phyloP scores from a whole-genome alignment of 2,113 vertebrate genomes.

The Otus sunia region DNA sequence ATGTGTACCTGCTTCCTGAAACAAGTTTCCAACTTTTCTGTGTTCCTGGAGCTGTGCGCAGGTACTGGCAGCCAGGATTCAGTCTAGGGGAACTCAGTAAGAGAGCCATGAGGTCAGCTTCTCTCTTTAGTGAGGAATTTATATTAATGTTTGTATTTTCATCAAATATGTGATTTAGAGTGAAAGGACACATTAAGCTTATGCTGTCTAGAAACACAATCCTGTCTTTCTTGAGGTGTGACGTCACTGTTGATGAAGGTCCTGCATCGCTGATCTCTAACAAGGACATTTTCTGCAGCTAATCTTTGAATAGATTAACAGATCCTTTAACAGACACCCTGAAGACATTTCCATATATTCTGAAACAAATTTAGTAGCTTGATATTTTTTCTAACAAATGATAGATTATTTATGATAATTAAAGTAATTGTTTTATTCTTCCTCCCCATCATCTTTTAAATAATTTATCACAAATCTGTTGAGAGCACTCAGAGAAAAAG shows the following conservation, averaged over 20 bases:
- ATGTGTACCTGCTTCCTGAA: not conserved
- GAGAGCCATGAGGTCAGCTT: not conserved
- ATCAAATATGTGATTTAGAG: not conserved
- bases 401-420: not conserved
- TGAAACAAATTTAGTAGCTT: not conserved
- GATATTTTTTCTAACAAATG: conserved; percentile 8
- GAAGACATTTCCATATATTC: not conserved
- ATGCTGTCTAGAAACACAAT: not conserved
- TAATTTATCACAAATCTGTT: not conserved
- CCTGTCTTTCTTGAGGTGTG: not conserved
- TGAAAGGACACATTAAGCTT: not conserved
- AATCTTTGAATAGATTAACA: not conserved
- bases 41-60: not conserved
- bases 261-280: not conserved
- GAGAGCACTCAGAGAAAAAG: not conserved
- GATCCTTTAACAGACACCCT: not conserved
- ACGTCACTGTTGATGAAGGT: not conserved
- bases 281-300: not conserved
- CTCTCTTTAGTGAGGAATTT: not conserved
- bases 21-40: not conserved
- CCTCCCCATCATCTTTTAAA: not conserved
- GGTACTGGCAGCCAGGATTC: not conserved
- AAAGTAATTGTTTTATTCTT: not conserved
- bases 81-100: not conserved
- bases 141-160: not conserved